A percentile compares a stretch with the other conserved stretches of the same genome.
Evolutionary conservation across 1,140 invertebrate genomes (phyloP).

Genomic region (Drosophila aff.): DNA sequence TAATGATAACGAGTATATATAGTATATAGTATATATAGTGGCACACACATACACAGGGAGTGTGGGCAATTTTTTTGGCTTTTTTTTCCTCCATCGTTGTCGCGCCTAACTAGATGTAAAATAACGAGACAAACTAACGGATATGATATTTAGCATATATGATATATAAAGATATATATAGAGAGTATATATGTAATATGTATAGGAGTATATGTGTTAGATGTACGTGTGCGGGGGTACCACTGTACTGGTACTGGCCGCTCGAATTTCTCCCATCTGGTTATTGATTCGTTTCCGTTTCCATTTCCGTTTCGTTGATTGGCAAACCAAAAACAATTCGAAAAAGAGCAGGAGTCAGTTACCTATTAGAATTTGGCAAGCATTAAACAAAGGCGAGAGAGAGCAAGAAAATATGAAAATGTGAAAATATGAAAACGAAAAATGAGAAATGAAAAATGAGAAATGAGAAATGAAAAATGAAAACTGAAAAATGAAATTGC

Average conservation of each 20-base stretch:
- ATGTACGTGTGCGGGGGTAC: slow-evolving; percentile 43
- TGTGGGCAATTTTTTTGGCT: slow-evolving; percentile 31
- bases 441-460: slow-evolving; percentile 44
- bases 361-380: slow-evolving; percentile 84
- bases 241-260: slow-evolving; percentile 58
- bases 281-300: slow-evolving; percentile 35
- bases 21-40: slow-evolving; percentile 8
- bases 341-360: slow-evolving; percentile 85
- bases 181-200: slow-evolving; percentile 43
- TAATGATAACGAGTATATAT: background rate
- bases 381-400: slow-evolving; percentile 42
- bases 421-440: slow-evolving; percentile 2
- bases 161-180: background rate
- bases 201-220: slow-evolving; percentile 41
- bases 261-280: slow-evolving; percentile 40
- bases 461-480: slow-evolving; percentile 30
- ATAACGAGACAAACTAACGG: slow-evolving; percentile 52
- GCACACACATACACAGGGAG: slow-evolving; percentile 11
- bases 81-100: slow-evolving; percentile 56
- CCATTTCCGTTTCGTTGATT: slow-evolving; percentile 72
- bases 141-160: slow-evolving; percentile 22
- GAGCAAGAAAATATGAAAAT: background rate
- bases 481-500: slow-evolving; percentile 59
- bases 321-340: slow-evolving; percentile 76
- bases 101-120: slow-evolving; percentile 63